phyloP scores from a whole-genome alignment of 2,113 vertebrate species.

The Myrmecophaga tridactyla region DNA sequence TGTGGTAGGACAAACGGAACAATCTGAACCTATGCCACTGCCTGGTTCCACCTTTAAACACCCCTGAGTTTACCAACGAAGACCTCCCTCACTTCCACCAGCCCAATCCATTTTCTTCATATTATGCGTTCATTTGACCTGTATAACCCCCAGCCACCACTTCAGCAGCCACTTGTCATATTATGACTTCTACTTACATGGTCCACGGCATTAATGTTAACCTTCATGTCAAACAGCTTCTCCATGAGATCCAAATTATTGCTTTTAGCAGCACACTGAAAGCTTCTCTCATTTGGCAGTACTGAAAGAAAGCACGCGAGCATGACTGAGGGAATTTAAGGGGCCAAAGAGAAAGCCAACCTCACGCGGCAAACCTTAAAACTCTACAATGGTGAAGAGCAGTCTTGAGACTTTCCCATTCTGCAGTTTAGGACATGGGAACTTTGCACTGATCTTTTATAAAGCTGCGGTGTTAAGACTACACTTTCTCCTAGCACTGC shows the following conservation, averaged over 20 bases:
- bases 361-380: not conserved
- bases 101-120: not conserved
- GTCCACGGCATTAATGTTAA: conserved; percentile 67
- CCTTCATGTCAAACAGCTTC: conserved; percentile 69
- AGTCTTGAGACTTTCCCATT: not conserved
- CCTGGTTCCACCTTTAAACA: not conserved
- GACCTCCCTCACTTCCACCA: not conserved
- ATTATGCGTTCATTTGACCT: not conserved
- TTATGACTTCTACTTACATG: conserved; percentile 48
- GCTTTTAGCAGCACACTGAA: conserved; percentile 66
- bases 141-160: not conserved
- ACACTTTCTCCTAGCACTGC: not conserved
- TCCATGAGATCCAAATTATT: conserved; percentile 68
- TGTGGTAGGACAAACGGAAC: not conserved
- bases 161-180: not conserved
- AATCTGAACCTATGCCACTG: not conserved
- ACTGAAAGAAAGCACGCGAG: conserved; percentile 51
- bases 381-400: not conserved
- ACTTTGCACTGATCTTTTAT: not conserved
- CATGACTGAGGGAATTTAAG: not conserved
- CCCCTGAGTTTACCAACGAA: not conserved
- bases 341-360: not conserved
- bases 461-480: not conserved
- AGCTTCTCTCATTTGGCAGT: conserved; percentile 60
- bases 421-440: not conserved